Evolutionary conservation across 1,140 invertebrate species (phyloP).

Genomic region (Hormaphis cornu): DNA sequence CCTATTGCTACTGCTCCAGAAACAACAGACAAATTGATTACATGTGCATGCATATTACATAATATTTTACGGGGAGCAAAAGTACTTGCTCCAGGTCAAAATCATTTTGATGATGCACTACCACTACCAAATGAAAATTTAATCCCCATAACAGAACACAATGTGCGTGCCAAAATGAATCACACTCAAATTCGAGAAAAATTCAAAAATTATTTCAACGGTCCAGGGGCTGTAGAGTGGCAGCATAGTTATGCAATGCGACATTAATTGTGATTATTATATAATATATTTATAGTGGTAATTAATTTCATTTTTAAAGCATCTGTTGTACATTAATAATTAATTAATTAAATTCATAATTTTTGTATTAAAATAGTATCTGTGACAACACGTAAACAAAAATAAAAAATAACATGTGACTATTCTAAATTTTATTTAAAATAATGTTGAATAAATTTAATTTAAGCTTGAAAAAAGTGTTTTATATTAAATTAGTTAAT

Average conservation of each 20-base stretch:
- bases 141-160: background rate
- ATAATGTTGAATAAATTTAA: constrained; percentile 11
- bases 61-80: constrained; percentile 13
- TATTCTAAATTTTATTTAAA: constrained; percentile 6
- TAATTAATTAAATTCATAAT: constrained; percentile 1
- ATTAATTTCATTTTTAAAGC: background rate
- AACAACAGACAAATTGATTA: constrained; percentile 29
- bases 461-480: constrained; percentile 9
- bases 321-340: constrained; percentile 1
- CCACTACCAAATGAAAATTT: constrained; percentile 27
- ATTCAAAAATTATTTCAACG: constrained; percentile 27
- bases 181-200: constrained; percentile 13
- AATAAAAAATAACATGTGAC: background rate
- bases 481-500: background rate
- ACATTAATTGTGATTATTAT: constrained; percentile 24
- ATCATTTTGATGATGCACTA: constrained; percentile 20
- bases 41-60: constrained; percentile 29
- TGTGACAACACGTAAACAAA: background rate
- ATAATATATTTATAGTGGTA: background rate
- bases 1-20: constrained; percentile 34
- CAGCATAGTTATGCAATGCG: constrained; percentile 5
- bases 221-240: constrained; percentile 16
- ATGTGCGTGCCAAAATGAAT: background rate
- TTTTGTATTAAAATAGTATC: constrained; percentile 10
- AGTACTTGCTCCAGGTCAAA: constrained; percentile 3